Evolutionary conservation across 2,113 vertebrate genomes (phyloP).

Genomic region (Pycnonotus jocosus): DNA sequence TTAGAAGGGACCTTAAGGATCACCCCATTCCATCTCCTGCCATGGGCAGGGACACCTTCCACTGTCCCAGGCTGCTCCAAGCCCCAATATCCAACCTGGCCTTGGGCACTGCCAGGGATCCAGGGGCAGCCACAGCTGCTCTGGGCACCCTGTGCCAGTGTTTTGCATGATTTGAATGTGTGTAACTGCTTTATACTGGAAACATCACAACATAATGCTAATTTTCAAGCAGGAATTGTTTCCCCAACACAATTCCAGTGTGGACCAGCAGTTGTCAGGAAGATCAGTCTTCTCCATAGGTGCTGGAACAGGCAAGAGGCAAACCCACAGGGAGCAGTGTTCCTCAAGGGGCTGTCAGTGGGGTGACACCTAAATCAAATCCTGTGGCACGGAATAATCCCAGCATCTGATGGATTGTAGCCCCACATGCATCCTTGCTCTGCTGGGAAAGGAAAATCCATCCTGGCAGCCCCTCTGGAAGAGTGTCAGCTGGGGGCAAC

Average conservation of each 20-base stretch:
- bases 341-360: not conserved
- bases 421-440: not conserved
- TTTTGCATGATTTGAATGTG: not conserved
- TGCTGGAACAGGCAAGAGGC: not conserved
- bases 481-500: not conserved
- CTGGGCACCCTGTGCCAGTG: not conserved
- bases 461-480: not conserved
- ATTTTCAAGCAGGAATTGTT: not conserved
- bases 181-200: not conserved
- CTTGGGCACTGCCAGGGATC: accelerated
- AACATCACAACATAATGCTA: not conserved
- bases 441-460: not conserved
- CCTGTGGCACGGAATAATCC: not conserved
- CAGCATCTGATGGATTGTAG: not conserved
- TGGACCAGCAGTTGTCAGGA: not conserved
- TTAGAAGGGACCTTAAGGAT: not conserved
- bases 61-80: not conserved
- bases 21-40: not conserved
- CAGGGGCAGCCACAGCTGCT: not conserved
- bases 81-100: not conserved
- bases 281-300: not conserved
- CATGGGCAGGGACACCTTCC: not conserved
- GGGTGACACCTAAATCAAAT: not conserved
- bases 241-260: not conserved
- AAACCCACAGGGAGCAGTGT: not conserved